phyloP scores from a whole-genome alignment of 2,888 invertebrate genomes.

The Eupeodes luniger region DNA sequence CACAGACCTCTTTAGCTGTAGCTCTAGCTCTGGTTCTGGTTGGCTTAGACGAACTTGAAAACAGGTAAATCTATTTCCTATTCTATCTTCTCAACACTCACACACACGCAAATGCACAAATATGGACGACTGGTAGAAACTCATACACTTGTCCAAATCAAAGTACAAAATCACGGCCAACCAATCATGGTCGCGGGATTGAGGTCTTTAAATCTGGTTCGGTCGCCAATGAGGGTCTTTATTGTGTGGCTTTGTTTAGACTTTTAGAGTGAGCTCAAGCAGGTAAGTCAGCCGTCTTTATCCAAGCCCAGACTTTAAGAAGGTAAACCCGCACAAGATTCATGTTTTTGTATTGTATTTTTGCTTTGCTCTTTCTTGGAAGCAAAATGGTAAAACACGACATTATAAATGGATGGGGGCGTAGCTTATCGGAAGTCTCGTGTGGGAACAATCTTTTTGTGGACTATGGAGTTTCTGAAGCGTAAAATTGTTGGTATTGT shows the following conservation, averaged over 20 bases:
- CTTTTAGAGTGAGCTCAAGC: slow-evolving; percentile 24
- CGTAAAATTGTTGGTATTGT: slow-evolving; percentile 60
- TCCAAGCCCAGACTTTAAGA: slow-evolving; percentile 24
- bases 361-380: slow-evolving; percentile 3
- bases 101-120: not conserved
- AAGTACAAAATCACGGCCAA: slow-evolving; percentile 73
- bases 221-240: slow-evolving; percentile 73
- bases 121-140: not conserved
- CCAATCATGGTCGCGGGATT: slow-evolving; percentile 70
- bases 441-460: slow-evolving; percentile 48
- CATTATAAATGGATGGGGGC: slow-evolving; percentile 57
- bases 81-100: slow-evolving; percentile 39
- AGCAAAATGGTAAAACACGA: slow-evolving; percentile 65
- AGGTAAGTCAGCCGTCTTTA: not conserved
- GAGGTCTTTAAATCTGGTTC: slow-evolving; percentile 74
- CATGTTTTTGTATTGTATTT: not conserved
- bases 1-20: not conserved
- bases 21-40: slow-evolving; percentile 40
- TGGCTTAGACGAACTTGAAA: slow-evolving; percentile 65
- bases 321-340: slow-evolving; percentile 19
- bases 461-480: slow-evolving; percentile 70
- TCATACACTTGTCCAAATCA: slow-evolving; percentile 1
- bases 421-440: slow-evolving; percentile 64
- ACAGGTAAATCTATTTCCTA: slow-evolving; percentile 74
- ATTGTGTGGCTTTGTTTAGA: slow-evolving; percentile 65